phyloP scores from a whole-genome alignment of 2,888 invertebrate species.

The Tenodera sinensis region DNA sequence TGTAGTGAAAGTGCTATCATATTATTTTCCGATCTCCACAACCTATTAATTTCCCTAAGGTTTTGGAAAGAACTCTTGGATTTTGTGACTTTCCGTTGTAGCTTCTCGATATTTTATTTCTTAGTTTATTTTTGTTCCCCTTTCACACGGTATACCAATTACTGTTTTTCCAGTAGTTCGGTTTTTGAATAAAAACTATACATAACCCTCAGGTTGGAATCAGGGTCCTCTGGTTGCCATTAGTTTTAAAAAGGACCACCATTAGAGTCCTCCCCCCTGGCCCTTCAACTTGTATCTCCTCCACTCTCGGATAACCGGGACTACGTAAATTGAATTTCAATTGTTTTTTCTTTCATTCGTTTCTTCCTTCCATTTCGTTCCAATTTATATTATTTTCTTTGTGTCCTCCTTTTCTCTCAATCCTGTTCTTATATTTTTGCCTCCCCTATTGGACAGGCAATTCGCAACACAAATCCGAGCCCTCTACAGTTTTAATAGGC shows the following conservation, averaged over 20 bases:
- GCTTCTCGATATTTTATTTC: no score
- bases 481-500: not conserved
- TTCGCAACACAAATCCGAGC: conserved; percentile 1
- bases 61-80: no score
- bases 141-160: not conserved
- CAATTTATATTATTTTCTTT: conserved; percentile 22
- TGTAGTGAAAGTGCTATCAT: no score
- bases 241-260: conserved; percentile 24
- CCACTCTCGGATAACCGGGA: conserved; percentile 11
- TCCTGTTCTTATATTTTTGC: conserved; percentile 1
- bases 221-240: conserved; percentile 8
- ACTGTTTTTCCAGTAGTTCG: not conserved
- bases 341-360: conserved; percentile 5
- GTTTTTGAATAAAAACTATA: not conserved
- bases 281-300: not conserved
- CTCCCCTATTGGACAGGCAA: conserved; percentile 5
- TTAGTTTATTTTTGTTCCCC: not conserved
- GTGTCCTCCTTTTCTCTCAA: conserved; percentile 5
- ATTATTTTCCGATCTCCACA: no score
- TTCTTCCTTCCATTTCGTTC: conserved; percentile 8
- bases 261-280: conserved; percentile 6
- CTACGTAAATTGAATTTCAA: conserved; percentile 21
- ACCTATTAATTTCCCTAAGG: not conserved
- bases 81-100: no score
- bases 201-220: not conserved